phyloP scores from a whole-genome alignment of 2,888 invertebrate genomes.

The Selenia dentaria region DNA sequence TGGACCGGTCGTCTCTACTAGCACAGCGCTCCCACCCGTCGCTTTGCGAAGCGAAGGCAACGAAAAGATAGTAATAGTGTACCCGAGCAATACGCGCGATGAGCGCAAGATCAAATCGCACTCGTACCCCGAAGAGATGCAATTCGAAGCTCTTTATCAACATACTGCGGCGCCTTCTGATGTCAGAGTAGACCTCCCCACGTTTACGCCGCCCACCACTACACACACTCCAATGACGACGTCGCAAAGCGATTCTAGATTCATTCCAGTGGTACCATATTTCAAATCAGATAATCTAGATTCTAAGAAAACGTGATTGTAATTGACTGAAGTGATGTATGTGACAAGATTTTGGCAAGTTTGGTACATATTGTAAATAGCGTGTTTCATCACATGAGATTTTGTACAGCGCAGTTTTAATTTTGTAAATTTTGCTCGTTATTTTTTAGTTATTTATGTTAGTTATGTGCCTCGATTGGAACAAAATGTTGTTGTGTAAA shows the following conservation, averaged over 20 bases:
- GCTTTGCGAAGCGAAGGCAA: slow-evolving; percentile 66
- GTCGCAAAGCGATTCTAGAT: slow-evolving; percentile 48
- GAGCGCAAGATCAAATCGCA: slow-evolving; percentile 78
- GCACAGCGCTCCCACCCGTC: slow-evolving; percentile 74
- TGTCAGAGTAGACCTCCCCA: slow-evolving; percentile 84
- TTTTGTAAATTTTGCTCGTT: slow-evolving; percentile 13
- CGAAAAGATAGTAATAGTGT: slow-evolving; percentile 78
- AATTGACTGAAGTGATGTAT: slow-evolving; percentile 11
- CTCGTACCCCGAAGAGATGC: slow-evolving; percentile 77
- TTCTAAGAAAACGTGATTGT: slow-evolving; percentile 38
- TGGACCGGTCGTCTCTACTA: slow-evolving; percentile 62
- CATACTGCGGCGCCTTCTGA: slow-evolving; percentile 66
- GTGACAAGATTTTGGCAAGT: slow-evolving; percentile 4
- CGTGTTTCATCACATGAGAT: slow-evolving; percentile 15
- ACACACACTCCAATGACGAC: slow-evolving; percentile 44
- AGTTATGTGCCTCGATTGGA: slow-evolving; percentile 40
- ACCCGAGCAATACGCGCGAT: slow-evolving; percentile 78
- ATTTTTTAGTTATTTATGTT: slow-evolving; percentile 22
- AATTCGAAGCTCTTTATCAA: slow-evolving; percentile 77
- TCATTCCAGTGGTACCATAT: slow-evolving; percentile 51
- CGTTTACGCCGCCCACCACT: slow-evolving; percentile 77
- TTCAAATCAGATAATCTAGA: slow-evolving; percentile 43
- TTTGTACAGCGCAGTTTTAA: slow-evolving; percentile 28
- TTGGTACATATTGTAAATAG: slow-evolving; percentile 31
- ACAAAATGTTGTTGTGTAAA: slow-evolving; percentile 58